Evolutionary conservation across 2,797 vertebrate genomes (phyloP).

Genomic region (Taeniopygia guttata): DNA sequence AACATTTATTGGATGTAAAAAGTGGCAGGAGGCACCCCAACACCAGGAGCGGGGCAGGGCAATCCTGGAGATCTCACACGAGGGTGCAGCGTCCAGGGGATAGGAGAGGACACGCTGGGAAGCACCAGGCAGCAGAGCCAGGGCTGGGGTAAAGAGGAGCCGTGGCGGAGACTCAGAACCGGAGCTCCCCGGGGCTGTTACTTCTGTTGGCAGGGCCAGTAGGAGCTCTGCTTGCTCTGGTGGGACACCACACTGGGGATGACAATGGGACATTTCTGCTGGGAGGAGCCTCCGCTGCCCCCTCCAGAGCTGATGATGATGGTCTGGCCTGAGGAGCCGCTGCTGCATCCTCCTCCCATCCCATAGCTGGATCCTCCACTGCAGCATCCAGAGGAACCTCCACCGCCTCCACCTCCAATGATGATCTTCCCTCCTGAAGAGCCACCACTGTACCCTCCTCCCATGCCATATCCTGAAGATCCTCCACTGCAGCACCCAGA

Average conservation of each 20-base stretch:
- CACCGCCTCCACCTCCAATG: not conserved
- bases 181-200: rapidly evolving
- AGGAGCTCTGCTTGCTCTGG: not conserved
- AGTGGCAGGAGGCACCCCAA: not conserved
- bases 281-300: not conserved
- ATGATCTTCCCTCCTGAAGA: not conserved
- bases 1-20: not conserved
- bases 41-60: not conserved
- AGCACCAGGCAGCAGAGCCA: not conserved
- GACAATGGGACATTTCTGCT: constrained; percentile 6
- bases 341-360: not conserved
- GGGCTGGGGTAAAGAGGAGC: not conserved
- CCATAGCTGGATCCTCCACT: not conserved
- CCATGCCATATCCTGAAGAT: not conserved
- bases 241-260: not conserved
- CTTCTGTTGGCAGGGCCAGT: not conserved
- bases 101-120: rapidly evolving
- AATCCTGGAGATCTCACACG: rapidly evolving
- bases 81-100: not conserved
- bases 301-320: constrained; percentile 21
- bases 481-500: not conserved
- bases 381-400: not conserved
- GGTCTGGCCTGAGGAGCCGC: not conserved
- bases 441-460: rapidly evolving
- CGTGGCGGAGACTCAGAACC: rapidly evolving